Percentiles rank a stretch among this genome's conserved stretches.
Conservation (phyloP, 2,113 vertebrate species). For the Nanorana parkeri region DNA sequence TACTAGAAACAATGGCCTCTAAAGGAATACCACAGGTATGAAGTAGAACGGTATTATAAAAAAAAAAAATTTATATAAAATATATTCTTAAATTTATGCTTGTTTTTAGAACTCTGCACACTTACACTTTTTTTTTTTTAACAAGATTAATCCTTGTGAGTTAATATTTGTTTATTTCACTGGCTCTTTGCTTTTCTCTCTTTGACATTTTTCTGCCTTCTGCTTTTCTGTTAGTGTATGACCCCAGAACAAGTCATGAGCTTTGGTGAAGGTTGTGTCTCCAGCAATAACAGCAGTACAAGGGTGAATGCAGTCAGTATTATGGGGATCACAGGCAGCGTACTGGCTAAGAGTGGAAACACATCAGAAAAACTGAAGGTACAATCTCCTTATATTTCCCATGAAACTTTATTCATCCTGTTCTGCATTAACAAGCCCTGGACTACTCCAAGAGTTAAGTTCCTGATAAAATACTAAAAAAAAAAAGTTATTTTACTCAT, state of each 20-base stretch:
- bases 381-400: constrained; percentile 19
- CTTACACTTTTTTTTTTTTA: too few species aligned
- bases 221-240: constrained; percentile 77
- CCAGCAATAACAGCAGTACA: constrained; percentile 79
- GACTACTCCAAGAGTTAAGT: too few species aligned
- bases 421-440: too few species aligned
- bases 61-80: too few species aligned
- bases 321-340: constrained; percentile 91
- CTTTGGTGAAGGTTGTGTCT: constrained; percentile 82
- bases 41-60: neutral
- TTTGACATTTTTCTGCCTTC: too few species aligned
- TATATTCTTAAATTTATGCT: too few species aligned
- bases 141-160: too few species aligned
- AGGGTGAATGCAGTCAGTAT: constrained; percentile 91
- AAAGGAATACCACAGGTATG: constrained; percentile 92
- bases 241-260: constrained; percentile 88
- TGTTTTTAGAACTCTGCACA: too few species aligned
- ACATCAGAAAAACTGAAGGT: constrained; percentile 89
- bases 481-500: too few species aligned
- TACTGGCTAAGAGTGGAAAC: constrained; percentile 84
- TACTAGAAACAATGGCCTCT: constrained; percentile 91
- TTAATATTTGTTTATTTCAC: neutral
- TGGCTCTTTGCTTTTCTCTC: neutral
- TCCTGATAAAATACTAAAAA: too few species aligned
- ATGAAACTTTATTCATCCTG: too few species aligned